A percentile compares a stretch with the other conserved stretches of the same genome.
These are phyloP conservation scores for Druon quercuslanigerum DNA, from an alignment of 1,140 invertebrate species.

Conservation along the genomic window DNA sequence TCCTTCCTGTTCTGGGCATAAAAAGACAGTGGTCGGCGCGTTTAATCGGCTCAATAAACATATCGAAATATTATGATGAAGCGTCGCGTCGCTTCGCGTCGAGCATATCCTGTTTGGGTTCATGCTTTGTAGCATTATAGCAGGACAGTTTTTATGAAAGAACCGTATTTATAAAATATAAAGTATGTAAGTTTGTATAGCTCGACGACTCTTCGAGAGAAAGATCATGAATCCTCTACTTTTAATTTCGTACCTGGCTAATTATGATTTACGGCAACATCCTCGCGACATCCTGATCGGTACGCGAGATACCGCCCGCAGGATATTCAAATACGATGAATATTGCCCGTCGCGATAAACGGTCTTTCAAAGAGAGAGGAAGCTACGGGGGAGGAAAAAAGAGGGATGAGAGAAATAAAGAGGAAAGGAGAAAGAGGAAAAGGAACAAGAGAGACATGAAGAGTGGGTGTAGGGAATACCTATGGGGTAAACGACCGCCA, in stretches of 20 bases:
- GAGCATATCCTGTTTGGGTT: constrained; percentile 40
- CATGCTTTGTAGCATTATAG: constrained; percentile 43
- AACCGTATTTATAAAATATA: not conserved
- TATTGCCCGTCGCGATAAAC: constrained; percentile 68
- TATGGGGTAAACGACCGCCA: constrained; percentile 48
- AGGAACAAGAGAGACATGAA: constrained; percentile 30
- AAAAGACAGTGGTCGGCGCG: constrained; percentile 43
- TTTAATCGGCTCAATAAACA: constrained; percentile 62
- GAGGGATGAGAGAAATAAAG: constrained; percentile 50
- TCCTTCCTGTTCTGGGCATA: constrained; percentile 2
- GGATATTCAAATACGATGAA: constrained; percentile 73
- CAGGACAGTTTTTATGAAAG: not conserved
- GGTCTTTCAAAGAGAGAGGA: constrained; percentile 53
- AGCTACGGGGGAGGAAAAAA: constrained; percentile 27
- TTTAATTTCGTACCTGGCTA: constrained; percentile 68
- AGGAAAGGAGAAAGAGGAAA: constrained; percentile 28
- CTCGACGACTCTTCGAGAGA: constrained; percentile 33
- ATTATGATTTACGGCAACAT: constrained; percentile 74
- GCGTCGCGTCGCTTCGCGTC: constrained; percentile 12
- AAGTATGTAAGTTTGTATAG: not conserved
- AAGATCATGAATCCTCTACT: constrained; percentile 52
- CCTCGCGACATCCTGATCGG: constrained; percentile 69
- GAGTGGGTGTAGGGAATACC: constrained; percentile 56
- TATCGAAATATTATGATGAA: constrained; percentile 61
- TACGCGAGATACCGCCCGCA: constrained; percentile 67